Conservation (phyloP, 2,113 vertebrate genomes). For the Delphinapterus leucas region DNA sequence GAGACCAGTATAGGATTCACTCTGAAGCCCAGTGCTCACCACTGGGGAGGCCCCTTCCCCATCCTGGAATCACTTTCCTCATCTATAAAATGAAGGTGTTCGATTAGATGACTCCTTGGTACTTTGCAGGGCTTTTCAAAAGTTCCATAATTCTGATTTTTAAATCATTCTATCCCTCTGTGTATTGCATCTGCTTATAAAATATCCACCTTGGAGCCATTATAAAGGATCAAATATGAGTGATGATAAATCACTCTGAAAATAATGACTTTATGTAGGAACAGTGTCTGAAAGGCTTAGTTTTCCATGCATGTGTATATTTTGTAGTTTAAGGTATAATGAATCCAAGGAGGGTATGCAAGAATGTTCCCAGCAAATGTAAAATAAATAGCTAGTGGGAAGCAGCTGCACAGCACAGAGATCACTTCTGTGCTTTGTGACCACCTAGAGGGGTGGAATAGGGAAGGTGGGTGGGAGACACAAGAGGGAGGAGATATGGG, state of each 20-base stretch:
- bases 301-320: not conserved
- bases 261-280: not conserved
- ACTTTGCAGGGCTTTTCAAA: not conserved
- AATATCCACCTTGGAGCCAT: not conserved
- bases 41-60: not conserved
- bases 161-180: not conserved
- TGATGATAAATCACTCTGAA: conserved; percentile 23
- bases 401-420: too few species aligned
- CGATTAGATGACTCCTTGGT: not conserved
- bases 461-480: too few species aligned
- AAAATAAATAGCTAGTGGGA: too few species aligned
- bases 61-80: not conserved
- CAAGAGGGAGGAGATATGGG: too few species aligned
- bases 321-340: not conserved
- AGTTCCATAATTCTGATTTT: not conserved
- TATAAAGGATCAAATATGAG: not conserved
- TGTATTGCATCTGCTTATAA: not conserved
- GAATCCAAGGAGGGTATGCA: not conserved
- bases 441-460: too few species aligned
- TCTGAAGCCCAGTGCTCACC: not conserved
- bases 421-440: too few species aligned
- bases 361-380: not conserved
- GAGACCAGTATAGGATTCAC: not conserved
- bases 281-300: not conserved
- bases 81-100: not conserved